Evolutionary conservation across 2,888 invertebrate species (phyloP).

Genomic region (Melieria crassipennis): DNA sequence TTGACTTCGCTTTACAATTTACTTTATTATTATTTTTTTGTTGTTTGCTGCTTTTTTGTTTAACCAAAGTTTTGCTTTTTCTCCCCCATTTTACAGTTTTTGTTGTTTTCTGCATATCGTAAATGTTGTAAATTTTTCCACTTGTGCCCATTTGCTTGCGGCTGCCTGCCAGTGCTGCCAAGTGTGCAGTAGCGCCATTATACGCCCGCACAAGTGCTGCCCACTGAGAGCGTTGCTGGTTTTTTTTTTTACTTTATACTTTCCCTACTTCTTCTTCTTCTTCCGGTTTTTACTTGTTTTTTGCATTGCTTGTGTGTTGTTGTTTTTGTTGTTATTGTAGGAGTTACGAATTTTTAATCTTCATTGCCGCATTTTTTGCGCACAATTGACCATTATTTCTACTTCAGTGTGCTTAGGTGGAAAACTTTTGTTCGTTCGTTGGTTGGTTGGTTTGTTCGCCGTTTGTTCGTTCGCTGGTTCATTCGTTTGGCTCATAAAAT

Average conservation of each 20-base stretch:
- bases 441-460: neutral
- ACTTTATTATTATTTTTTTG: neutral
- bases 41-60: neutral
- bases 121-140: slow-evolving; percentile 14
- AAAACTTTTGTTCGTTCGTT: neutral
- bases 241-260: neutral
- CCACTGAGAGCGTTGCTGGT: slow-evolving; percentile 6
- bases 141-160: slow-evolving; percentile 18
- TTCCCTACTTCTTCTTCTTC: neutral
- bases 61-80: neutral
- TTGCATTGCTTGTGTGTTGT: neutral
- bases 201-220: slow-evolving; percentile 17
- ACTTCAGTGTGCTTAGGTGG: slow-evolving; percentile 17
- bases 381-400: slow-evolving; percentile 30
- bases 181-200: neutral
- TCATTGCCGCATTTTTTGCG: slow-evolving; percentile 27
- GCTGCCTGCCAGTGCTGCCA: neutral
- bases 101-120: neutral
- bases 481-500: slow-evolving; percentile 58
- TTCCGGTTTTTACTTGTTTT: slow-evolving; percentile 10
- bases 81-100: neutral
- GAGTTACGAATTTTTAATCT: slow-evolving; percentile 30
- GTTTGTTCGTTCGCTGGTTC: slow-evolving; percentile 1
- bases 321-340: neutral
- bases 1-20: neutral